Conservation (phyloP, 2,113 vertebrate species). For the human (Homo sapiens) region DNA sequence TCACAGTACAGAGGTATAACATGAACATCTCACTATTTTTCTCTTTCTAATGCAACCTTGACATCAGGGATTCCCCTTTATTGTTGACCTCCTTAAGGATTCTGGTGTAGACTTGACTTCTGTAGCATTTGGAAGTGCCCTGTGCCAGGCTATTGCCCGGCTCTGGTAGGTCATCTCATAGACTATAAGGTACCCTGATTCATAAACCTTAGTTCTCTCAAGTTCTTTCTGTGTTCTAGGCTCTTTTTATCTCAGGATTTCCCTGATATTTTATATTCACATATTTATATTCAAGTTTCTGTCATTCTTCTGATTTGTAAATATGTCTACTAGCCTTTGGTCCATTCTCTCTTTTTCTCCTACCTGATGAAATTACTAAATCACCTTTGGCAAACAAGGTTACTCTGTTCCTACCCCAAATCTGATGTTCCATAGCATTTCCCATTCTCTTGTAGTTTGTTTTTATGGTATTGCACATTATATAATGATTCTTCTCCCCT, state of each 20-base stretch:
- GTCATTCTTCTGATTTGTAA: not conserved
- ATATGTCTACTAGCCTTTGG: not conserved
- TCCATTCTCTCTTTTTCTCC: not conserved
- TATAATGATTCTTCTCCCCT: not conserved
- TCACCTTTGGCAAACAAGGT: not conserved
- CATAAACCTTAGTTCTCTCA: not conserved
- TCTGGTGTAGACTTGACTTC: not conserved
- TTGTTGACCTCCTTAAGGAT: slow-evolving; percentile 14
- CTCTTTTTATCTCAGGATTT: not conserved
- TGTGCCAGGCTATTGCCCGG: not conserved
- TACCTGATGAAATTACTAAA: not conserved
- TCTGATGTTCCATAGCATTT: not conserved
- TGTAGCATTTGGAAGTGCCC: not conserved
- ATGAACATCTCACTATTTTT: not conserved
- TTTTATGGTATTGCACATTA: not conserved
- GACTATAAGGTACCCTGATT: not conserved
- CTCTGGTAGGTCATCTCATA: not conserved
- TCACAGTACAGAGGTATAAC: not conserved
- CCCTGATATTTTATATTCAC: not conserved
- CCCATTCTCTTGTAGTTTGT: not conserved
- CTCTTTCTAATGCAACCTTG: not conserved
- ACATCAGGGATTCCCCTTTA: not conserved
- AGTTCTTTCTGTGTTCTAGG: slow-evolving; percentile 8
- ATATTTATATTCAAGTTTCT: not conserved
- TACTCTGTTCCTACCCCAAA: not conserved